These are phyloP conservation scores for Epizoanthus stellaris DNA, from an alignment of 92 coral and sea anemone species.

Conservation along the genomic window DNA sequence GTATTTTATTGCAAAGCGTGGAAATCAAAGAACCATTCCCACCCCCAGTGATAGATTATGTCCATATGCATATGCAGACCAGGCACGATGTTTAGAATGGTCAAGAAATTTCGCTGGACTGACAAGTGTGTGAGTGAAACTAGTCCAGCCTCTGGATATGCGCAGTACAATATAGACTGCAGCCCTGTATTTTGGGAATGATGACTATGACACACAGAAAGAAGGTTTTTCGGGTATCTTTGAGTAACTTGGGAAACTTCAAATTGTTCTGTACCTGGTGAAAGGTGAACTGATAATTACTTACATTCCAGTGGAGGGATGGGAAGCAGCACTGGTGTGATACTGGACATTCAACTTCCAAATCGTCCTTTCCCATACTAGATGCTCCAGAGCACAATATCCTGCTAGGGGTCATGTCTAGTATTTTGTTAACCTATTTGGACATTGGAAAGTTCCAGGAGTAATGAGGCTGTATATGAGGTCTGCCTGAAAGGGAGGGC, in stretches of 20 bases:
- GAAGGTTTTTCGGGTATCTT: conserved; percentile 11
- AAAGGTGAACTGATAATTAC: not conserved
- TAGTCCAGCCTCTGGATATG: conserved; percentile 18
- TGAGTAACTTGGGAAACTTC: not conserved
- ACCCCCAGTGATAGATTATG: not conserved
- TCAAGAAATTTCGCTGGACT: conserved; percentile 27
- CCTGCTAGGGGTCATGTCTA: conserved; percentile 2
- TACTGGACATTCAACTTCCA: conserved; percentile 24
- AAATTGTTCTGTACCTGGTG: not conserved
- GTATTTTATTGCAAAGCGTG: conserved; percentile 9
- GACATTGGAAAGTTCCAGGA: not conserved
- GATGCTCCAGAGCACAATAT: not conserved
- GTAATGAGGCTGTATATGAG: not conserved
- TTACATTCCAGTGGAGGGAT: conserved; percentile 11
- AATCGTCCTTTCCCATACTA: conserved; percentile 19
- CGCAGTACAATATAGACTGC: conserved; percentile 2
- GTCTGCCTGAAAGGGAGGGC: not conserved
- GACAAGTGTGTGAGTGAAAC: not conserved
- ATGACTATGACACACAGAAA: conserved; percentile 8
- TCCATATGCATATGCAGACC: conserved; percentile 12
- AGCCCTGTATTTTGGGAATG: conserved; percentile 14
- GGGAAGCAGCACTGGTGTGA: conserved; percentile 36
- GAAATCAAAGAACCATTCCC: conserved; percentile 6
- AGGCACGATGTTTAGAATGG: conserved; percentile 40
- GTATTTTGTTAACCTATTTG: conserved; percentile 20